These are phyloP conservation scores for Dissostichus mawsoni DNA, from an alignment of 2,113 vertebrate species.

Conservation along the genomic window DNA sequence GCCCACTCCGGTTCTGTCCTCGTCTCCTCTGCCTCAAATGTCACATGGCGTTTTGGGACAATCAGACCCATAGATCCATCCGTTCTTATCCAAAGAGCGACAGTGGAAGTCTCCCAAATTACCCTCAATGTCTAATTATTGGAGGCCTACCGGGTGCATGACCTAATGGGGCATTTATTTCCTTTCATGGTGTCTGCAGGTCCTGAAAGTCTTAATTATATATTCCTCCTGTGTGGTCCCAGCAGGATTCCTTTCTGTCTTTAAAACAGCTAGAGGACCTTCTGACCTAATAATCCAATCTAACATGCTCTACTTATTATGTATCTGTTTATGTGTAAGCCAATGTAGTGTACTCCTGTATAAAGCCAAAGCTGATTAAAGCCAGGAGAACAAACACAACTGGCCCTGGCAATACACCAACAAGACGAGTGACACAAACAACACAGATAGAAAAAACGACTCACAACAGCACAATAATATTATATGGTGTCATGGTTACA, in stretches of 20 bases:
- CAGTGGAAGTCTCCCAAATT: constrained; percentile 57
- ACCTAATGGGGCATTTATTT: constrained; percentile 12
- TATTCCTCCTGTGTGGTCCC: background rate
- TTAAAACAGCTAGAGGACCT: background rate
- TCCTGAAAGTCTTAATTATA: background rate
- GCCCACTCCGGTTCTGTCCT: constrained; percentile 63
- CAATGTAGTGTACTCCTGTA: no score
- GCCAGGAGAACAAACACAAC: no score
- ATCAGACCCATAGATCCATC: constrained; percentile 41
- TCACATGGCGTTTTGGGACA: constrained; percentile 73
- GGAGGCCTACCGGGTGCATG: constrained; percentile 11
- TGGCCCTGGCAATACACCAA: no score
- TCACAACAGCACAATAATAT: background rate
- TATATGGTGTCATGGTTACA: no score
- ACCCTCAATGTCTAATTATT: constrained; percentile 55
- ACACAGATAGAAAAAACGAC: no score
- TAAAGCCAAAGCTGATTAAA: no score
- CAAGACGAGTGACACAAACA: no score
- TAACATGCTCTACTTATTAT: background rate
- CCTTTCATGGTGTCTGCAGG: constrained; percentile 12
- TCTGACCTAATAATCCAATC: background rate
- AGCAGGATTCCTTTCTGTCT: background rate
- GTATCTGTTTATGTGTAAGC: no score
- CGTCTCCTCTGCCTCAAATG: constrained; percentile 55
- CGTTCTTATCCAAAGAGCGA: constrained; percentile 39